Percentiles rank a stretch among this genome's conserved stretches.
Evolutionary conservation across 2,888 invertebrate genomes (phyloP).

Genomic region (Pandemis heparana): DNA sequence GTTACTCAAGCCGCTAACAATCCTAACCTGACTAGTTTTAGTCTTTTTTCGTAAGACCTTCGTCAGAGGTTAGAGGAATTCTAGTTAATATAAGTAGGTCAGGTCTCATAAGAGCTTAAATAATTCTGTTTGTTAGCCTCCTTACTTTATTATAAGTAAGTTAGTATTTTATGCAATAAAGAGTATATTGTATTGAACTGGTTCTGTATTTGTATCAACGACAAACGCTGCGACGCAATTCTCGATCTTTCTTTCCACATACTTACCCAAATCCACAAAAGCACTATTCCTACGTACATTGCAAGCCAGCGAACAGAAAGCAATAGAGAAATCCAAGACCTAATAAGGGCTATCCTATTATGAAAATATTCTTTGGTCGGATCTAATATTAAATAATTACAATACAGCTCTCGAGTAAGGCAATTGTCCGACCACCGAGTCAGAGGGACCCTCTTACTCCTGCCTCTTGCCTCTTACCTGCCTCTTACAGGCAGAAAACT

Average conservation of each 20-base stretch:
- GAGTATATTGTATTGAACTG: neutral
- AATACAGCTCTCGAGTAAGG: conserved; percentile 58
- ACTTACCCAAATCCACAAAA: neutral
- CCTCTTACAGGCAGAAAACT: conserved; percentile 70
- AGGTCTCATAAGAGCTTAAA: no score
- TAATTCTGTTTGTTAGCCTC: no score
- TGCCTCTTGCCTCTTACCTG: conserved; percentile 39
- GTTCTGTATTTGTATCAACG: neutral
- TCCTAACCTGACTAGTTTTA: no score
- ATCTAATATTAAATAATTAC: conserved; percentile 77
- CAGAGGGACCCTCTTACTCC: conserved; percentile 7
- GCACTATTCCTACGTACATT: neutral
- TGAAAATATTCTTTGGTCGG: conserved; percentile 53
- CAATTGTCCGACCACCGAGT: conserved; percentile 60
- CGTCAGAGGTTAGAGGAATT: no score
- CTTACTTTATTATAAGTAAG: no score
- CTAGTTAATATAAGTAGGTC: no score
- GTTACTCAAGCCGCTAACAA: no score
- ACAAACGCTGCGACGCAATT: neutral
- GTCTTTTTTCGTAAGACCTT: no score
- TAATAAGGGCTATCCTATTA: conserved; percentile 25
- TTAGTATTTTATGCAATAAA: no score
- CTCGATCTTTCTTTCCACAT: neutral
- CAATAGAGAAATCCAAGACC: conserved; percentile 4
- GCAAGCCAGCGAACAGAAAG: neutral